Evolutionary conservation across 2,888 invertebrate genomes (phyloP).

Genomic region (Sericinus montela): DNA sequence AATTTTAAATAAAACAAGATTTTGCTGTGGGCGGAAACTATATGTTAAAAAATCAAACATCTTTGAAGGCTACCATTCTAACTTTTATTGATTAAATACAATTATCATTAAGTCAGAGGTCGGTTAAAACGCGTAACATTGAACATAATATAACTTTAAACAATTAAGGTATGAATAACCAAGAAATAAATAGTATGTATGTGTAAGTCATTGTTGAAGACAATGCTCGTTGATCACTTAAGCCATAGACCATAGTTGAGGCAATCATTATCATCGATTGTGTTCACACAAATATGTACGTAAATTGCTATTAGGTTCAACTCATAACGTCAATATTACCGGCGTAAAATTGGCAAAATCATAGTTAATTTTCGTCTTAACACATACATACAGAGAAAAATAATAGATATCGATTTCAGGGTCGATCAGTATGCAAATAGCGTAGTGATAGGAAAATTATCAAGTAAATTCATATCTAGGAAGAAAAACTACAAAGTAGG

Average conservation of each 20-base stretch:
- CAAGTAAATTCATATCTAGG: too few species aligned
- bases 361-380: constrained; percentile 4
- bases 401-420: too few species aligned
- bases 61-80: neutral
- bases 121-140: constrained; percentile 11
- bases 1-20: neutral
- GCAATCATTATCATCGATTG: constrained; percentile 19
- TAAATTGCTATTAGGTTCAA: constrained; percentile 6
- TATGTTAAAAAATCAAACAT: neutral
- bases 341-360: neutral
- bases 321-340: constrained; percentile 2
- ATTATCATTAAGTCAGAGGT: constrained; percentile 6
- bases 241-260: constrained; percentile 17
- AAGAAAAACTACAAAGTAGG: too few species aligned
- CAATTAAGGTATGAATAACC: constrained; percentile 7
- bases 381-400: too few species aligned
- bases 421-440: too few species aligned
- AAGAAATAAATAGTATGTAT: neutral
- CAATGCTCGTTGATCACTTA: constrained; percentile 15
- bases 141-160: neutral
- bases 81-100: neutral
- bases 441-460: too few species aligned
- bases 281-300: constrained; percentile 17
- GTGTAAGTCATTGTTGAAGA: constrained; percentile 13
- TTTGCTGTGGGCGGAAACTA: neutral